Percentiles rank a stretch among this genome's conserved stretches.
Evolutionary conservation across 2,113 vertebrate genomes (phyloP).

Genomic region (Calcarius ornatus): DNA sequence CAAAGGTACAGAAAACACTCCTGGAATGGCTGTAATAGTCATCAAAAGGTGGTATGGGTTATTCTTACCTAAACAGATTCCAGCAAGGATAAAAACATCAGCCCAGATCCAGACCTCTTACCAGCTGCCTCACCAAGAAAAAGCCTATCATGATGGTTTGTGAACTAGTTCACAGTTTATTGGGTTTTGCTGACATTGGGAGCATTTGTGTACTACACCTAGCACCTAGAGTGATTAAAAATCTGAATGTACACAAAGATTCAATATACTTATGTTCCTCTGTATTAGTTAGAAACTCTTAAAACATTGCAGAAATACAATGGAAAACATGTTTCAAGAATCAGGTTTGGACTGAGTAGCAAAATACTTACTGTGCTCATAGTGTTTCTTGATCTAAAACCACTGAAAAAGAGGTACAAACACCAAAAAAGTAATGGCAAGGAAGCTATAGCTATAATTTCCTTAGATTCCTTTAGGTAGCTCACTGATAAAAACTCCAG

Average conservation of each 20-base stretch:
- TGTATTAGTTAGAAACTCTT: background rate
- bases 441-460: background rate
- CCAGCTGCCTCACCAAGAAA: background rate
- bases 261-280: background rate
- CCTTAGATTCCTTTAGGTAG: background rate
- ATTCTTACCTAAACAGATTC: accelerated
- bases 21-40: background rate
- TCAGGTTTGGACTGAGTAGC: background rate
- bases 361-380: slow-evolving; percentile 66
- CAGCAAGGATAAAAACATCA: background rate
- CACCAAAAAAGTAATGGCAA: background rate
- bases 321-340: background rate
- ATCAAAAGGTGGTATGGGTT: background rate
- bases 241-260: background rate
- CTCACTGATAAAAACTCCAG: background rate
- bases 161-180: background rate
- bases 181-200: background rate
- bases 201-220: background rate
- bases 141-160: background rate
- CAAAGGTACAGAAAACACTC: background rate
- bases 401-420: background rate
- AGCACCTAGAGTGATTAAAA: background rate
- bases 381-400: background rate
- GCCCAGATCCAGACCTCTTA: background rate
- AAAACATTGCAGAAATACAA: background rate